Base-by-base conservation (phyloP, 2,113 vertebrate genomes). In the Clarias macrocephalus region DNA sequence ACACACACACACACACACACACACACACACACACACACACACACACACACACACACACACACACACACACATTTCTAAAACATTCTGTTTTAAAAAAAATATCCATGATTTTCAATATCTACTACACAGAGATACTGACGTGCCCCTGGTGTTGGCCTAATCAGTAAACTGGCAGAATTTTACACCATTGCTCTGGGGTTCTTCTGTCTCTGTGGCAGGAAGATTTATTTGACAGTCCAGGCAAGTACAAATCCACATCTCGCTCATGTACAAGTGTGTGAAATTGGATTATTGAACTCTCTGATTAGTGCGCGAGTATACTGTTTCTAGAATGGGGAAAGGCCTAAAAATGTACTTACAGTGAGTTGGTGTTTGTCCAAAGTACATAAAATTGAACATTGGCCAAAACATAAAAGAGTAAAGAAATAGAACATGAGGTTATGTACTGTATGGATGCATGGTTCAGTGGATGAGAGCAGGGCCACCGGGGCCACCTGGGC, bases 111-210 rank as follows among this genome's bases (percentile, higher is more conserved):
- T 65, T 12, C 15, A 33, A 8, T 76, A 48, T 54, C 13, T 56
- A 56, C 48, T 70, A 66, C 63, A 66, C 21, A 66, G 3, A 28
- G 10, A 12, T 68, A 25, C 65, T n/a, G 65, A 68, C 21, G 7
- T 75, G 72, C 18, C 3, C 5, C 16, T 70, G 30, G 68, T 30
- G 4, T 72, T 85, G 21, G 33, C n/a, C 28, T 57, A 73, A 63
- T 8, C 18, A 76, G 84, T n/a, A 85, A 75, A 60, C 54, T 62
- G 70, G 68, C 68, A 60, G 59, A 37, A 37, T 85, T 75, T 75
- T 60, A 60, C 56, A 60, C 56, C 70, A 16, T n/a, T 63, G 57
- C 33, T 48, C 12, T 65, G 57, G 57, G 68, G 30, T 42, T 60
- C 21, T 37, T 42, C 33, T 18, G 11, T 65, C 12, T 82, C 6